phyloP scores from a whole-genome alignment of 2,113 vertebrate genomes.

The Pipra filicauda region DNA sequence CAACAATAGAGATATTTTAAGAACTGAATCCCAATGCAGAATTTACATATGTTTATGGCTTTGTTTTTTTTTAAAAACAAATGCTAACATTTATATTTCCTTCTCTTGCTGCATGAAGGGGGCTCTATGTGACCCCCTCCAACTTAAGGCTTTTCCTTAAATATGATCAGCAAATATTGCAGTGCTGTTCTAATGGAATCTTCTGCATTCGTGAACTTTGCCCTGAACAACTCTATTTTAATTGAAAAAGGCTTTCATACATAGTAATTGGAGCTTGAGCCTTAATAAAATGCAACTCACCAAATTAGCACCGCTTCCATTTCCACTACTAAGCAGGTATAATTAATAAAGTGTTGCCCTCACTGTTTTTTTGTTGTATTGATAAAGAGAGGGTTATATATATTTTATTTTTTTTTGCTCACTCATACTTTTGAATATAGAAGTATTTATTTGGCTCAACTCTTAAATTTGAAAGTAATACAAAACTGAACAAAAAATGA shows the following conservation, averaged over 20 bases:
- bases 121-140: not conserved
- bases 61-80: not conserved
- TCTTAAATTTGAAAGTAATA: slow-evolving; percentile 7
- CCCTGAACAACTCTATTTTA: not conserved
- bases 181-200: not conserved
- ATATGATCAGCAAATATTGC: not conserved
- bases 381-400: not conserved
- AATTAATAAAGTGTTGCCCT: not conserved
- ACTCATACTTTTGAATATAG: not conserved
- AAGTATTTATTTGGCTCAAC: not conserved
- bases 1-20: slow-evolving; percentile 29
- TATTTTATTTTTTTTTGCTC: not conserved
- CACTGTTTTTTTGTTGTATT: not conserved
- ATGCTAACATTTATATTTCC: not conserved
- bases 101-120: not conserved
- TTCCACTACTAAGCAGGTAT: not conserved
- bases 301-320: not conserved
- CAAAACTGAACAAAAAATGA: not conserved
- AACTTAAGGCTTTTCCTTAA: not conserved
- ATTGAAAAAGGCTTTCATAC: not conserved
- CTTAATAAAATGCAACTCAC: not conserved
- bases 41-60: not conserved
- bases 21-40: not conserved
- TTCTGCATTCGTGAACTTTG: not conserved
- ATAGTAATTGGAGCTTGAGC: not conserved